phyloP scores from a whole-genome alignment of 2,113 vertebrate genomes.

The Cynocephalus volans region DNA sequence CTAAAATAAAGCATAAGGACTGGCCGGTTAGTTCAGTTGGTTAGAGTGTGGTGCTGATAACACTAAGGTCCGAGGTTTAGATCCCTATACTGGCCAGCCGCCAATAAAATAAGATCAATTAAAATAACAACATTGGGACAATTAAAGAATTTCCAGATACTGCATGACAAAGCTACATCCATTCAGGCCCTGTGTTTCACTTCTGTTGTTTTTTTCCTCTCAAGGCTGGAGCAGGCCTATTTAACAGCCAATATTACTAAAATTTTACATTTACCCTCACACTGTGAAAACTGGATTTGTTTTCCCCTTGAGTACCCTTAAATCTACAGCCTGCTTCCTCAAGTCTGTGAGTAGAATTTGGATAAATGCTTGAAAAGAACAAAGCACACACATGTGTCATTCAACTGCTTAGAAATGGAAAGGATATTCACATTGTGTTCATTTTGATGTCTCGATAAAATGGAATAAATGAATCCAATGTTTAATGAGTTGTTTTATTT shows the following conservation, averaged over 20 bases:
- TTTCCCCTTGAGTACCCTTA: conserved; percentile 32
- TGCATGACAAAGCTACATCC: background rate
- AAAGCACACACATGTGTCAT: background rate
- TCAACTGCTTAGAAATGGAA: conserved; percentile 49
- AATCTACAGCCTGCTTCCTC: background rate
- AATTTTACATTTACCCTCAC: background rate
- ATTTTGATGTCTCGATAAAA: background rate
- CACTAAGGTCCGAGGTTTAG: no score
- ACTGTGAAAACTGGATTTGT: conserved; percentile 21
- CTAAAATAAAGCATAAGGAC: conserved; percentile 16
- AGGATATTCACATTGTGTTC: conserved; percentile 16
- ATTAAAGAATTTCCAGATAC: conserved; percentile 9
- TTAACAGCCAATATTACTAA: conserved; percentile 15
- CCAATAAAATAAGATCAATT: background rate
- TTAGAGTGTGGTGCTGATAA: no score
- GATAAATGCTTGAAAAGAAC: conserved; percentile 19
- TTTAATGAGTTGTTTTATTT: conserved; percentile 12
- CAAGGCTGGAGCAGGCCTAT: background rate
- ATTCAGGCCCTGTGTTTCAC: background rate
- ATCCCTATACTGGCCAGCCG: no score
- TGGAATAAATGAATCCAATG: conserved; percentile 9
- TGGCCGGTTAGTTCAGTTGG: no score
- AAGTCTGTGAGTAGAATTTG: conserved; percentile 11
- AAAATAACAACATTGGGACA: background rate
- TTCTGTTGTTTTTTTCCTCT: background rate